Evolutionary conservation across 1,140 invertebrate species (phyloP), one percentile per base, ranked within the genome.

Genomic region (Drosophila equinoxialis): DNA sequence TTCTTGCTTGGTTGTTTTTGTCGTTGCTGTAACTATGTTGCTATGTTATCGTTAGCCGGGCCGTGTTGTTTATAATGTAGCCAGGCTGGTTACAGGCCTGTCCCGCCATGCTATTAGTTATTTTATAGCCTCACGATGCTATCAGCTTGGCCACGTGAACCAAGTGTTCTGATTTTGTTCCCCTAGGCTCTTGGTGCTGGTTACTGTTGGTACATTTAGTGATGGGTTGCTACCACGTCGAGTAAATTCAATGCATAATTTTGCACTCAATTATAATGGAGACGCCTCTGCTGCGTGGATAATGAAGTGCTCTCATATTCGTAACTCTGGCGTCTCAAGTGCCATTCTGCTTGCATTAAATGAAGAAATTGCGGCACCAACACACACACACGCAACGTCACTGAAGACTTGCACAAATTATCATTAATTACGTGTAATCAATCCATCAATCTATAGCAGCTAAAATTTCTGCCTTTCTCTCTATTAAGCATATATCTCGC

Each of bases 201-300:
- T 51, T 3, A 6, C 17, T 23, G 17, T 23, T 7, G 17, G 45
- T 48, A 8, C 45, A 23, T 8, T 23, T 26, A 11, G 54, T 51
- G 45, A 51, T 51, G 45, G 45, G 17, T 51, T 20, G 17, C 17
- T 17, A 51, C 45, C 17, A 51, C 17, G 17, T 20, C 42, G 20
- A 65, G 73, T 42, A 68, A 78, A 72, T 87, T 80, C 83, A 87
- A 87, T 87, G 83, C 83, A 87, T 87, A 87, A 87, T 87, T 87
- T 89, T 87, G 84, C 83, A 87, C 83, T 89, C 84, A 83, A 89
- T 87, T 87, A 89, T 87, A 83, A 87, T 89, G 83, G 76, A 51
- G 45, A 58, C 59, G 61, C 64, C 55, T 6, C 55, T 17, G 71
- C 54, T 68, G 79, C 54, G n/a, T 55, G 67, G 54, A 48, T 72